A percentile compares a stretch with the other conserved stretches of the same genome.
These are phyloP conservation scores for Syngnathus floridae DNA, from an alignment of 2,113 vertebrate genomes.

Conservation along the genomic window DNA sequence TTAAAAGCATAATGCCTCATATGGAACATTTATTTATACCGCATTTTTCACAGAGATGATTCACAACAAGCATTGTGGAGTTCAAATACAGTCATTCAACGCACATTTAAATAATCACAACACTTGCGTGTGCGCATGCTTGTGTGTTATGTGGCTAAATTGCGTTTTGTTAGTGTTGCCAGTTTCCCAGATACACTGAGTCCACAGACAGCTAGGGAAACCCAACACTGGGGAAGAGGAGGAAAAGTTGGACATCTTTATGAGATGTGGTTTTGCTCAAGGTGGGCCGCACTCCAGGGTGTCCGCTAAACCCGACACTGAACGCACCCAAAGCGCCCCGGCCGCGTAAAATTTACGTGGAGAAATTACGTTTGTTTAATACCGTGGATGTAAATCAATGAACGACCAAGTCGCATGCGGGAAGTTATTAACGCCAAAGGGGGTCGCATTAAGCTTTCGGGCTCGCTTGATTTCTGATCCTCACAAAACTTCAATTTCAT, in stretches of 20 bases:
- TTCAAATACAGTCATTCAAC: no score
- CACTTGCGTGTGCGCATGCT: conserved; percentile 12
- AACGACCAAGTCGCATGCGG: conserved; percentile 45
- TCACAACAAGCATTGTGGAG: no score
- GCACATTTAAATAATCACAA: no score
- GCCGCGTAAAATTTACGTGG: conserved; percentile 52
- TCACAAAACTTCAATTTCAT: background rate
- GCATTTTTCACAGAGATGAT: no score
- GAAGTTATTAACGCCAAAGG: conserved; percentile 51
- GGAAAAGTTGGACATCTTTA: conserved; percentile 56
- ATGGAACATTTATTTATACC: no score
- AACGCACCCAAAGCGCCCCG: conserved; percentile 44
- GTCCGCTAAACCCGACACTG: conserved; percentile 61
- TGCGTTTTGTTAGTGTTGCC: conserved; percentile 55
- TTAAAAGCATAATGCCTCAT: no score
- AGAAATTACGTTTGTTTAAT: conserved; percentile 60
- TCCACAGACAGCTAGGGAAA: conserved; percentile 59
- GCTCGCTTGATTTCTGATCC: conserved; percentile 46
- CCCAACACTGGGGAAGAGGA: conserved; percentile 45
- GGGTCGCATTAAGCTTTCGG: conserved; percentile 51
- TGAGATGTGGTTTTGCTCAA: conserved; percentile 63
- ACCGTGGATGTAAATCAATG: conserved; percentile 54
- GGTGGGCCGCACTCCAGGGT: conserved; percentile 64
- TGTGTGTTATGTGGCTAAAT: conserved; percentile 53
- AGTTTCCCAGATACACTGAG: conserved; percentile 44